Conservation (phyloP, 2,797 vertebrate genomes). For the Macrochelys suwanniensis region DNA sequence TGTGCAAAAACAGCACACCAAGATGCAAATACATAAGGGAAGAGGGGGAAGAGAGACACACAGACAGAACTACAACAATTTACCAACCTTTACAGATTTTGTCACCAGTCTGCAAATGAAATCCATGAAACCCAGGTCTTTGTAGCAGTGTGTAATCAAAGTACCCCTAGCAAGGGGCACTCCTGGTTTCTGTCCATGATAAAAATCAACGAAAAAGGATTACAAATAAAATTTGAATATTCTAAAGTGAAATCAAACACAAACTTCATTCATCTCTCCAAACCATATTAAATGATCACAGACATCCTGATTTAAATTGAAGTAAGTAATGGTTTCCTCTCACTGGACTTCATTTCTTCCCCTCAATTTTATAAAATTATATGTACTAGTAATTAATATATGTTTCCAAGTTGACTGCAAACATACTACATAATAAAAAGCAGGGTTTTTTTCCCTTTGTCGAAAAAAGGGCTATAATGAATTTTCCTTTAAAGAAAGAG, state of each 20-base stretch:
- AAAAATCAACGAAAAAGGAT: neutral
- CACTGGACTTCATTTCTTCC: neutral
- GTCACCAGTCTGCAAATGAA: constrained; percentile 94
- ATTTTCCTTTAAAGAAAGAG: neutral
- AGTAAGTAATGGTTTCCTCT: neutral
- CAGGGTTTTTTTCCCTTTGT: neutral
- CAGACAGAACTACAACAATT: neutral
- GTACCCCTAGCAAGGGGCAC: constrained; percentile 91
- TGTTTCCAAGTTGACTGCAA: neutral
- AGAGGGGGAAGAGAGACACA: neutral
- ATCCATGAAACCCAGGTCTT: constrained; percentile 96
- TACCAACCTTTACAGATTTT: constrained; percentile 89
- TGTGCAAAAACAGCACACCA: neutral
- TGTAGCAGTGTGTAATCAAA: constrained; percentile 93
- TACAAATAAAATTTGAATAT: neutral
- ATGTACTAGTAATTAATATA: neutral
- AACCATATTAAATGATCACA: neutral
- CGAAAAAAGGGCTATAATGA: neutral
- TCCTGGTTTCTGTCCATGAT: constrained; percentile 87
- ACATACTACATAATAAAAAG: neutral
- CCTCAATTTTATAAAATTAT: neutral
- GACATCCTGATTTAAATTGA: neutral
- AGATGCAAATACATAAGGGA: neutral
- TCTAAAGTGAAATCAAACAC: neutral
- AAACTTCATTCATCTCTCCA: neutral